These are phyloP conservation scores for Merops nubicus DNA, from an alignment of 2,113 vertebrate genomes.

Conservation along the genomic window DNA sequence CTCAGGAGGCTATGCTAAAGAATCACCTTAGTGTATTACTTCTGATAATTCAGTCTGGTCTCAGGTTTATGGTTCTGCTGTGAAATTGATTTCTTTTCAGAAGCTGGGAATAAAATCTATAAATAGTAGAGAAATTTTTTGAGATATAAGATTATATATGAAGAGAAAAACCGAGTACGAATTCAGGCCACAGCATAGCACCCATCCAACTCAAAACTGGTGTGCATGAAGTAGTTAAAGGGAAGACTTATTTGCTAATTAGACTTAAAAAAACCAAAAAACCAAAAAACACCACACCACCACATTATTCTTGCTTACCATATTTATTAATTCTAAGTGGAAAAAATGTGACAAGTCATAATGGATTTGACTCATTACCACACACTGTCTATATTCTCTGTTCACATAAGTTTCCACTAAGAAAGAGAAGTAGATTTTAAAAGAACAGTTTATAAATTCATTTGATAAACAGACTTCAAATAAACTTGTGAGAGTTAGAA, in stretches of 20 bases:
- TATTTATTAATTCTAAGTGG: constrained; percentile 30
- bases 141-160: not conserved
- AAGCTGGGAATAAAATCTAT: not conserved
- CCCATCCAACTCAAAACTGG: not conserved
- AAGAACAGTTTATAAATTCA: constrained; percentile 15
- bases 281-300: too few species aligned
- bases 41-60: not conserved
- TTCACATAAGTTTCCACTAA: not conserved
- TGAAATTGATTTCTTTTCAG: not conserved
- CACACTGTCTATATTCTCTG: not conserved
- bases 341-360: not conserved
- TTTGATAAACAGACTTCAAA: constrained; percentile 15
- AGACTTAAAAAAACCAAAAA: accelerated
- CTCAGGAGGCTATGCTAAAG: not conserved
- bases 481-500: constrained; percentile 30
- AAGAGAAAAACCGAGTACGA: not conserved
- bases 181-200: not conserved
- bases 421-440: not conserved
- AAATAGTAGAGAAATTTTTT: not conserved
- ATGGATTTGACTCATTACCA: not conserved
- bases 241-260: not conserved
- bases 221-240: not conserved
- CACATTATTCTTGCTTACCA: not conserved
- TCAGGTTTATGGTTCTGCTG: not conserved
- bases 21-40: not conserved